Conservation (phyloP, 2,888 invertebrate species). For the Apotomis capreana region DNA sequence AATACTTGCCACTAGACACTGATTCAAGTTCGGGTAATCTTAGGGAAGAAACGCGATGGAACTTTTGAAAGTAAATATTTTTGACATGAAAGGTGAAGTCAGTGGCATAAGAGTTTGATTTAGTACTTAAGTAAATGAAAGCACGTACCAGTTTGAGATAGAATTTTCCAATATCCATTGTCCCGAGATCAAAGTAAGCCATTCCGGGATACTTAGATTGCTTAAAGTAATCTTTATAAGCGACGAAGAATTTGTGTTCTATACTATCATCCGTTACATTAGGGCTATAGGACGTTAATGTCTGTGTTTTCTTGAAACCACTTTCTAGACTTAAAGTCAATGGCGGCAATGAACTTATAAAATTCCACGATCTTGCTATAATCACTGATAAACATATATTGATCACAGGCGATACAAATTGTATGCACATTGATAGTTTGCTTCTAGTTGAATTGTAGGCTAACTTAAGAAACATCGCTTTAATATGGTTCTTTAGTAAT, state of each 20-base stretch:
- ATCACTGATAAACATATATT: constrained; percentile 74
- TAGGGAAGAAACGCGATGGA: too few species aligned
- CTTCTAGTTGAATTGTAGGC: constrained; percentile 70
- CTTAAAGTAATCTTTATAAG: constrained; percentile 70
- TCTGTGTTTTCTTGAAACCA: constrained; percentile 67
- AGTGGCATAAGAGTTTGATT: too few species aligned
- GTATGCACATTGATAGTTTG: constrained; percentile 71
- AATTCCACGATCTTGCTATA: constrained; percentile 76
- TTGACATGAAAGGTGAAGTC: too few species aligned
- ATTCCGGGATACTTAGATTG: constrained; percentile 58
- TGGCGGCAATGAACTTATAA: constrained; percentile 83
- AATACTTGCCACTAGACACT: too few species aligned
- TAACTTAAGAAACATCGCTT: constrained; percentile 76
- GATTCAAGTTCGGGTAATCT: too few species aligned
- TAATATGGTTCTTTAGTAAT: constrained; percentile 72
- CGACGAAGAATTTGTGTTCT: constrained; percentile 60
- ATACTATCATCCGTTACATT: constrained; percentile 59
- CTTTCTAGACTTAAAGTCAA: constrained; percentile 80
- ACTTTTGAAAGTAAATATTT: neutral
- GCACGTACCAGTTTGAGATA: constrained; percentile 75
- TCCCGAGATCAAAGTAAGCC: constrained; percentile 65
- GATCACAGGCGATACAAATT: constrained; percentile 73
- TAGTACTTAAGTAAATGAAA: neutral
- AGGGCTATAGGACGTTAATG: constrained; percentile 60
- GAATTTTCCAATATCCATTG: constrained; percentile 64